Percentiles rank a stretch among this genome's conserved stretches.
phyloP scores from a whole-genome alignment of 2,797 vertebrate species.

The Monodelphis domestica region DNA sequence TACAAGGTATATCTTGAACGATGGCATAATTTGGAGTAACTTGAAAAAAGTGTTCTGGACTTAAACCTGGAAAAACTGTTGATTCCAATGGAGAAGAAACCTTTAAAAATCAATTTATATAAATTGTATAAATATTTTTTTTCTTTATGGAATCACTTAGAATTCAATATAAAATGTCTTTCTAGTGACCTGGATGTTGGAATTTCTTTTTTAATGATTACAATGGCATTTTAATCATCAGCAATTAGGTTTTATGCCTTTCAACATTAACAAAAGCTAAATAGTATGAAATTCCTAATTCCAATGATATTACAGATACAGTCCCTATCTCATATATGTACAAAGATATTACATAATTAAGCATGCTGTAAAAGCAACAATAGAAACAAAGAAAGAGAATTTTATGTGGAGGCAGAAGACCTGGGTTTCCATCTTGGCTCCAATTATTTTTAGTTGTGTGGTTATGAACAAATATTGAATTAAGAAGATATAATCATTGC shows the following conservation, averaged over 20 bases:
- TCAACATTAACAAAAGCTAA: not conserved
- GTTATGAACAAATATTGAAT: not conserved
- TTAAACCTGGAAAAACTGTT: conserved; percentile 59
- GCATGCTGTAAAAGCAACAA: not conserved
- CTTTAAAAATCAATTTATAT: conserved; percentile 73
- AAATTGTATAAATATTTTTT: conserved; percentile 9
- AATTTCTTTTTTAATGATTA: not conserved
- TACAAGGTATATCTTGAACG: conserved; percentile 28
- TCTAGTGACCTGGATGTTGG: not conserved
- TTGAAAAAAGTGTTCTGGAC: conserved; percentile 62
- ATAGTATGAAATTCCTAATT: not conserved
- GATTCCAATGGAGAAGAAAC: conserved; percentile 68
- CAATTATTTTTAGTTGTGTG: not conserved
- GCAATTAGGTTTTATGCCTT: not conserved
- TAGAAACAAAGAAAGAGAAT: not conserved
- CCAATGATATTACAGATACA: not conserved
- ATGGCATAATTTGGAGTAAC: conserved; percentile 43
- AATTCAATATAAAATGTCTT: not conserved
- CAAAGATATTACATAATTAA: not conserved
- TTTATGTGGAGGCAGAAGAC: not conserved
- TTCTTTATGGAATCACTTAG: not conserved
- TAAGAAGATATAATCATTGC: not conserved
- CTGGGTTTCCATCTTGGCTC: not conserved
- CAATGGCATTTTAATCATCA: not conserved
- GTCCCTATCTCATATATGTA: not conserved